A percentile compares a stretch with the other conserved stretches of the same genome.
Conservation (phyloP, 2,797 vertebrate genomes). For the Buceros bicornis region DNA sequence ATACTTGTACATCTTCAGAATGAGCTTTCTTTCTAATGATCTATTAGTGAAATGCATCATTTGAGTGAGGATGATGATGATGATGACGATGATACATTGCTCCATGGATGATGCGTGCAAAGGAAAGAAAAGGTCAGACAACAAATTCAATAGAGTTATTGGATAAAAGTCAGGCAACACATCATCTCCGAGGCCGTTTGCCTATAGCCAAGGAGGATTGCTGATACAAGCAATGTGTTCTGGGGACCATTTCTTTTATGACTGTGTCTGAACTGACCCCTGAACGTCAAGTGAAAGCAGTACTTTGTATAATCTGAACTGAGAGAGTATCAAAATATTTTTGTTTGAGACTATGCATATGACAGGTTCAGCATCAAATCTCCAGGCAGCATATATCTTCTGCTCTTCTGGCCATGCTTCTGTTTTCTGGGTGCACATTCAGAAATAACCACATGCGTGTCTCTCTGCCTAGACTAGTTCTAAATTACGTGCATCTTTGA, state of each 20-base stretch:
- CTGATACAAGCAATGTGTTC: slow-evolving; percentile 51
- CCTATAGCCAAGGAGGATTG: slow-evolving; percentile 25
- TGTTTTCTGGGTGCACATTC: neutral
- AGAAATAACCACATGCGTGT: rapidly evolving
- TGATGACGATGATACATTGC: slow-evolving; percentile 74
- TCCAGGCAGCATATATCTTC: neutral
- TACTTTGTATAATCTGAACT: neutral
- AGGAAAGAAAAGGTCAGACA: slow-evolving; percentile 78
- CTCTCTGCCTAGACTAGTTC: neutral
- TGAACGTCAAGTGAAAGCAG: neutral
- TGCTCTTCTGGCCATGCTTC: neutral
- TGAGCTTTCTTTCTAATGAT: slow-evolving; percentile 74
- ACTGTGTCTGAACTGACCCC: neutral
- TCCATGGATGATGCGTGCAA: slow-evolving; percentile 51
- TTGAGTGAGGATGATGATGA: slow-evolving; percentile 74
- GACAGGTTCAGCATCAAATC: neutral
- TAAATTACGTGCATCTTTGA: neutral
- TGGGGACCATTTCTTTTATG: neutral
- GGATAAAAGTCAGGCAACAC: slow-evolving; percentile 71
- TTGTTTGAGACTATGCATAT: neutral
- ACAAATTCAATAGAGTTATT: slow-evolving; percentile 77
- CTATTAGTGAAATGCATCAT: slow-evolving; percentile 76
- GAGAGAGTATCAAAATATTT: neutral
- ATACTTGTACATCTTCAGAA: slow-evolving; percentile 13
- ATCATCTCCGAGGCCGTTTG: slow-evolving; percentile 55